A percentile compares a stretch with the other conserved stretches of the same genome.
Evolutionary conservation across 2,797 vertebrate genomes (phyloP).

Genomic region (Anomalospiza imberbis): DNA sequence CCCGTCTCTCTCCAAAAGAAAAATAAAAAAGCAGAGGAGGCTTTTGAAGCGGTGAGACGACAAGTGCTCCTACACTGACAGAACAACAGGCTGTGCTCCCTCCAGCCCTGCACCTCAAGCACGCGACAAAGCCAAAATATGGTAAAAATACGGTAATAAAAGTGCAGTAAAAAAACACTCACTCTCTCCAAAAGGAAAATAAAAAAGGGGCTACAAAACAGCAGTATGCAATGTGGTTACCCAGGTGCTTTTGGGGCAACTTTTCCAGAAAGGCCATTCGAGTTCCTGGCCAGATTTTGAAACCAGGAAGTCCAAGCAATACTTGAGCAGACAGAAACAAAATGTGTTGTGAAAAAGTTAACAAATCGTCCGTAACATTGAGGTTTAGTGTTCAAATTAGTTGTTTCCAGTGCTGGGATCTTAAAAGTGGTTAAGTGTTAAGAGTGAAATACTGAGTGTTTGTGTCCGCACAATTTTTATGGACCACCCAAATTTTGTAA

Average conservation of each 20-base stretch:
- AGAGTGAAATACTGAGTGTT: rapidly evolving
- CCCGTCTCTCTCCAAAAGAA: neutral
- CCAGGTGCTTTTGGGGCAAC: neutral
- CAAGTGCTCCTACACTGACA: rapidly evolving
- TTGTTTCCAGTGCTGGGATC: neutral
- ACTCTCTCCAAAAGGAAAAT: neutral
- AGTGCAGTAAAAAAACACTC: neutral
- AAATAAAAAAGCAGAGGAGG: neutral
- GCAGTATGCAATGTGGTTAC: rapidly evolving
- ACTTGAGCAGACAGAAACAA: neutral
- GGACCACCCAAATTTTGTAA: neutral
- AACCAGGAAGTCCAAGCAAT: conserved; percentile 27
- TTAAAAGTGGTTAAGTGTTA: neutral
- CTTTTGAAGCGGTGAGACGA: neutral
- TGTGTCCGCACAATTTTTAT: neutral
- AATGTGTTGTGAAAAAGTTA: neutral
- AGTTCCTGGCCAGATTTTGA: neutral
- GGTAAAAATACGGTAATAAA: neutral
- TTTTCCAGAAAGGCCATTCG: neutral
- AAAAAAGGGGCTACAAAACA: rapidly evolving
- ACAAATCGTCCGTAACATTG: rapidly evolving
- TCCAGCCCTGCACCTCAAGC: neutral
- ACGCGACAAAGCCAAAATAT: rapidly evolving
- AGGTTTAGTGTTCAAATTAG: neutral
- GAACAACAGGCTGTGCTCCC: neutral